A percentile compares a stretch with the other conserved stretches of the same genome.
Evolutionary conservation across 2,888 invertebrate genomes (phyloP).

Genomic region (Epinotia ramella): DNA sequence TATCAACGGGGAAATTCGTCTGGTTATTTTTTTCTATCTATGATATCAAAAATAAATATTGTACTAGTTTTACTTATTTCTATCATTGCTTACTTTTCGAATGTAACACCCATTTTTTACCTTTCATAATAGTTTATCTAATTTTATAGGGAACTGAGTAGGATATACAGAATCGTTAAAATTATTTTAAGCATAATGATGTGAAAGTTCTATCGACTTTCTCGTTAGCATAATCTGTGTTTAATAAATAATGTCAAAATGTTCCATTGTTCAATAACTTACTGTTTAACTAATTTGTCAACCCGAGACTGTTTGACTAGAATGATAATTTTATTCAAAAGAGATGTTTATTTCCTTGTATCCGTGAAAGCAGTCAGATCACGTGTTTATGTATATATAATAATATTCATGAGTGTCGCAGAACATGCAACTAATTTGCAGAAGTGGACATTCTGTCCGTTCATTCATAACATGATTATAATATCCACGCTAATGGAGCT

Average conservation of each 20-base stretch:
- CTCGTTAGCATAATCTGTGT: too few species aligned
- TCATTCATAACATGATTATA: slow-evolving; percentile 11
- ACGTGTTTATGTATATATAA: slow-evolving; percentile 22
- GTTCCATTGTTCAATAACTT: slow-evolving; percentile 11
- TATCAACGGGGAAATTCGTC: too few species aligned
- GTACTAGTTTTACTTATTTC: too few species aligned
- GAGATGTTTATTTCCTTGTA: slow-evolving; percentile 20
- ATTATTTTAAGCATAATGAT: too few species aligned
- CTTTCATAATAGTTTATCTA: too few species aligned
- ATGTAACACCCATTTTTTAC: too few species aligned
- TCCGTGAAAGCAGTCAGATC: slow-evolving; percentile 40
- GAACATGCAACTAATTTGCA: slow-evolving; percentile 18
- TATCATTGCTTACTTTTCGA: too few species aligned
- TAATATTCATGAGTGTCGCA: slow-evolving; percentile 32
- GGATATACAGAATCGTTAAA: too few species aligned
- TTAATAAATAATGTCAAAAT: not conserved
- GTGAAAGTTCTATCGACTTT: too few species aligned
- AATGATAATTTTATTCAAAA: slow-evolving; percentile 23
- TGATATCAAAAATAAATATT: too few species aligned
- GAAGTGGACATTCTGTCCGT: slow-evolving; percentile 9
- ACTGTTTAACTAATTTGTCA: slow-evolving; percentile 6
- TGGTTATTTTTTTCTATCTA: too few species aligned
- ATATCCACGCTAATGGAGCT: not conserved
- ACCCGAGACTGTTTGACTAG: not conserved
- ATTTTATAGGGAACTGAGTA: too few species aligned